Evolutionary conservation across 2,888 invertebrate species (phyloP), one percentile per base, ranked within the genome.

Genomic region (Xanthorhoe designata): DNA sequence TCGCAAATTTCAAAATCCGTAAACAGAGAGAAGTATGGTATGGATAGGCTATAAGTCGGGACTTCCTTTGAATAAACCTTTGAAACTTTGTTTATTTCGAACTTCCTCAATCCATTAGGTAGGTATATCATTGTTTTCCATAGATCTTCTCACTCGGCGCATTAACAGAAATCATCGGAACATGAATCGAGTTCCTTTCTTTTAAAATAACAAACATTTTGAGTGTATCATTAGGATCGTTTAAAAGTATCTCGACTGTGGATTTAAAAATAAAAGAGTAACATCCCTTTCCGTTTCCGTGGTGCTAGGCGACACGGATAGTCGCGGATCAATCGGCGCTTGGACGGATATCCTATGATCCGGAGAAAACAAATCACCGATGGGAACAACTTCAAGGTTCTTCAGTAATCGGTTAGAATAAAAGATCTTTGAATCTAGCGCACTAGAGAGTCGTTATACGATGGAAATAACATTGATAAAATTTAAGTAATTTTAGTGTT

Each of bases 281-380:
- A 83, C 85, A 83, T 87, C 84, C 84, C 75, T 82, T 87, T 88
- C 87, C 87, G 86, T 78, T 84, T 84, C 80, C 81, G 77, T 65
- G 65, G 69, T 71, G 71, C 70, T 35, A 64, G 75, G 75, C 73
- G 80, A 75, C 78, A 78, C 79, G 79, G 82, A 79, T 80, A 78
- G 82, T 85, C 70, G 78, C 78, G 66, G 79, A 84, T 87, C 86
- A 81, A 81, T 86, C 84, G 78, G 64, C 82, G 71, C 72, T 72
- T 70, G 72, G 76, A 75, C 79, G 86, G 82, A 86, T 81, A 80
- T 87, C 83, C 86, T 74, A 80, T 62, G 66, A 70, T 66, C 66
- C 62, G 69, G 70, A 64, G 61, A 66, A 70, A 72, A 75, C 67
- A 68, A 68, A 57, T 58, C 52, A 29, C 49, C 15, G 35, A 55